Evolutionary conservation across 2,113 vertebrate species (phyloP).

Genomic region (Phodopus roborovskii): DNA sequence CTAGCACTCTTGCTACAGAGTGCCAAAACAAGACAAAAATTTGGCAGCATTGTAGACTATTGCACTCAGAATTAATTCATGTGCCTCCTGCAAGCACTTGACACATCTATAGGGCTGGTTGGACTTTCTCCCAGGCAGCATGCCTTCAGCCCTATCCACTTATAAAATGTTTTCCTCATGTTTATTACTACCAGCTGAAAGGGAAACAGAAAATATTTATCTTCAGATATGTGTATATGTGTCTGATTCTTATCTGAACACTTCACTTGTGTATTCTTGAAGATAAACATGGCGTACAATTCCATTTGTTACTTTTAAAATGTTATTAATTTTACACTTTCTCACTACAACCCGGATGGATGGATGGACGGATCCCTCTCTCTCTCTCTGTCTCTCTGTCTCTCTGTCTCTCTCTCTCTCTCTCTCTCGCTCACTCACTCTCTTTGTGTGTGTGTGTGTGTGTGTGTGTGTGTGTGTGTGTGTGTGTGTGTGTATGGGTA

Average conservation of each 20-base stretch:
- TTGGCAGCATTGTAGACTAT: neutral
- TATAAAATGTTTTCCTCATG: neutral
- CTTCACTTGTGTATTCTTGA: neutral
- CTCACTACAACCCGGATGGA: neutral
- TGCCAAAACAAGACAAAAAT: conserved; percentile 29
- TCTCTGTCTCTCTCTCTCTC: no score
- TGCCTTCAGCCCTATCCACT: neutral
- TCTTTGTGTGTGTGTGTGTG: neutral
- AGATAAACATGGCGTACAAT: neutral
- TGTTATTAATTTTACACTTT: neutral
- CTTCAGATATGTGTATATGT: neutral
- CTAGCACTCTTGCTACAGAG: neutral
- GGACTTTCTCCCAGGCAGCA: neutral
- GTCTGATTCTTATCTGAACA: neutral
- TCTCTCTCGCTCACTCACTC: no score
- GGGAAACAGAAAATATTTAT: neutral
- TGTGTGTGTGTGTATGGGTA: neutral
- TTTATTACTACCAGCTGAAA: neutral
- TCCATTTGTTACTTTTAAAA: neutral
- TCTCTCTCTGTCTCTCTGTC: no score
- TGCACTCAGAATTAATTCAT: neutral
- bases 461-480: neutral
- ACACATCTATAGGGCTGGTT: neutral
- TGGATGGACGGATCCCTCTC: no score
- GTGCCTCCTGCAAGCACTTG: neutral